Conservation (phyloP, 1,140 invertebrate genomes). For the Leptinotarsa defecta region DNA sequence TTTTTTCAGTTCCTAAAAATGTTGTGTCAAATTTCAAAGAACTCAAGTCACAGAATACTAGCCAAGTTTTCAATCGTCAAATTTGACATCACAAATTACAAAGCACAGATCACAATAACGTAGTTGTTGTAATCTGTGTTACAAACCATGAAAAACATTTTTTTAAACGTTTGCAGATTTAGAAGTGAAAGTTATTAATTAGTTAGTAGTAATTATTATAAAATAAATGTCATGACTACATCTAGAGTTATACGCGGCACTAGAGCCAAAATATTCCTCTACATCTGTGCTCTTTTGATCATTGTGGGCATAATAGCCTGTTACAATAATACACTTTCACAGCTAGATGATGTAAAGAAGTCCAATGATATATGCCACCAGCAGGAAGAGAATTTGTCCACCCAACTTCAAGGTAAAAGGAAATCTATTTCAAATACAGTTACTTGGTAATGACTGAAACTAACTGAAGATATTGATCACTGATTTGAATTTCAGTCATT, state of each 20-base stretch:
- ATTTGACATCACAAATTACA: too few species aligned
- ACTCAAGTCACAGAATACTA: too few species aligned
- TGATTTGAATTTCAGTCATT: conserved; percentile 48
- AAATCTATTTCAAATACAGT: background rate
- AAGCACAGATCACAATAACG: too few species aligned
- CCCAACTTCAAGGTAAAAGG: conserved; percentile 58
- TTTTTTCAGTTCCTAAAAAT: too few species aligned
- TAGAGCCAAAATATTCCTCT: conserved; percentile 58
- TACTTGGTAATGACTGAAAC: background rate
- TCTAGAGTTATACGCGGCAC: conserved; percentile 60
- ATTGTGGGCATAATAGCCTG: conserved; percentile 59
- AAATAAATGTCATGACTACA: conserved; percentile 56
- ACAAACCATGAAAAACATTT: background rate
- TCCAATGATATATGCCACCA: conserved; percentile 56
- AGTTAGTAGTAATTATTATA: background rate
- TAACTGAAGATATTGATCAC: background rate
- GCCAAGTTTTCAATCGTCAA: too few species aligned
- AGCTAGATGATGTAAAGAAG: conserved; percentile 59
- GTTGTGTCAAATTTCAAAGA: too few species aligned
- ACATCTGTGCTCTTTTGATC: conserved; percentile 56
- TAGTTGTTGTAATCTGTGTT: too few species aligned
- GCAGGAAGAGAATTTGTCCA: conserved; percentile 59
- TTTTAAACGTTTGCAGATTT: background rate
- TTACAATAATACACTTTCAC: conserved; percentile 59
- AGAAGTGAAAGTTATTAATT: conserved; percentile 19